A percentile compares a stretch with the other conserved stretches of the same genome.
phyloP scores from a whole-genome alignment of 2,797 vertebrate species.

The Cirrhinus mrigala region DNA sequence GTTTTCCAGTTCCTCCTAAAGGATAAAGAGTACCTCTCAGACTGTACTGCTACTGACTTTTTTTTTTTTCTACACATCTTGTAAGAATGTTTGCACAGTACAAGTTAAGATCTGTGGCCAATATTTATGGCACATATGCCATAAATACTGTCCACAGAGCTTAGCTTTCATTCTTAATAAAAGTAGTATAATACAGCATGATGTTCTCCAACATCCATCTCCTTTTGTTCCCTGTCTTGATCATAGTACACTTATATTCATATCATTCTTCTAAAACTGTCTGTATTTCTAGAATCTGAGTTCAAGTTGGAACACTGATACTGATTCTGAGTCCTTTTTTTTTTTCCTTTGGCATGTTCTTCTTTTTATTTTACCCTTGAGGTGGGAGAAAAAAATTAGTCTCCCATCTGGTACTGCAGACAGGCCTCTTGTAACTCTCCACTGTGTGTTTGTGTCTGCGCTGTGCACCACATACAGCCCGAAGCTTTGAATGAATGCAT shows the following conservation, averaged over 20 bases:
- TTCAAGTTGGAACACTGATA: neutral
- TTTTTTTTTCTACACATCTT: too few species aligned
- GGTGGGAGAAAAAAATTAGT: neutral
- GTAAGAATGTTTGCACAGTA: too few species aligned
- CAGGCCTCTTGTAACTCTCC: neutral
- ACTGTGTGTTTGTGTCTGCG: neutral
- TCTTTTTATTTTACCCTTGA: conserved; percentile 7
- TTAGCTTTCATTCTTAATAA: neutral
- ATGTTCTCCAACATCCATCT: neutral
- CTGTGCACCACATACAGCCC: neutral
- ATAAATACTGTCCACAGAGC: too few species aligned
- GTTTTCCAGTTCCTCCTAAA: neutral
- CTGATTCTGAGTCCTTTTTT: neutral
- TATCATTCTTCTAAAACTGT: neutral
- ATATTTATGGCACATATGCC: too few species aligned
- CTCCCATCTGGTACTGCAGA: neutral
- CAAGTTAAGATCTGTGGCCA: too few species aligned
- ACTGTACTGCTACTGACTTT: neutral
- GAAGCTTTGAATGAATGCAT: conserved; percentile 3
- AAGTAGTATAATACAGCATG: neutral
- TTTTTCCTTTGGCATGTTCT: neutral
- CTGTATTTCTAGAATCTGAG: neutral
- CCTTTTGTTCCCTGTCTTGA: neutral
- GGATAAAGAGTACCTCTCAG: neutral
- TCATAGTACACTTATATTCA: neutral